Conservation (phyloP, 2,888 invertebrate genomes). For the Chouioia cunea region DNA sequence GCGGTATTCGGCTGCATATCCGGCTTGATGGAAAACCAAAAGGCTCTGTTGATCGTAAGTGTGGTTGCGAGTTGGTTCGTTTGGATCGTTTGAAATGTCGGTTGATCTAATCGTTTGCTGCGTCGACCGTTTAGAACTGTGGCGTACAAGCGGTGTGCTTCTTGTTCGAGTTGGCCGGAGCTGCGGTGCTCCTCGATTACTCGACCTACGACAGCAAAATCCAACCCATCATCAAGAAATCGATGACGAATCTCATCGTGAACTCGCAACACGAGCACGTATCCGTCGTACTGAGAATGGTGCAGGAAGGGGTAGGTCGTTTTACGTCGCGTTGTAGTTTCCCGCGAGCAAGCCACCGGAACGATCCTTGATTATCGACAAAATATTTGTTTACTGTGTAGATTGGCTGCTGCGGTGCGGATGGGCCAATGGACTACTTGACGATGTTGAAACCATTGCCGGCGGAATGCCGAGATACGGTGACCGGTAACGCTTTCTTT, state of each 20-base stretch:
- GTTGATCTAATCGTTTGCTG: not conserved
- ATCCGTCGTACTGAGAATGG: constrained; percentile 77
- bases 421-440: constrained; percentile 87
- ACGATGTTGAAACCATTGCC: constrained; percentile 83
- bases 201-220: constrained; percentile 85
- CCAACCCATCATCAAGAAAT: constrained; percentile 80
- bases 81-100: not conserved
- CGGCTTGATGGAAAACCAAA: constrained; percentile 82
- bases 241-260: constrained; percentile 80
- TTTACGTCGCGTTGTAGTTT: too few species aligned
- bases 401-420: constrained; percentile 93
- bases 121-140: constrained; percentile 74
- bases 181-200: constrained; percentile 82
- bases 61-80: not conserved
- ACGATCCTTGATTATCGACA: too few species aligned
- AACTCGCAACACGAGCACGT: constrained; percentile 81
- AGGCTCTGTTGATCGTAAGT: constrained; percentile 80
- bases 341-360: too few species aligned
- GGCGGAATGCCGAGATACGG: constrained; percentile 85
- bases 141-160: constrained; percentile 81
- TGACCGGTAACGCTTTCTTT: constrained; percentile 89
- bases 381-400: constrained; percentile 58
- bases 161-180: constrained; percentile 79
- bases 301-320: too few species aligned
- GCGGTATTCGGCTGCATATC: constrained; percentile 86